These are phyloP conservation scores for Zosterops hypoxanthus DNA, from an alignment of 2,113 vertebrate genomes.

Conservation along the genomic window DNA sequence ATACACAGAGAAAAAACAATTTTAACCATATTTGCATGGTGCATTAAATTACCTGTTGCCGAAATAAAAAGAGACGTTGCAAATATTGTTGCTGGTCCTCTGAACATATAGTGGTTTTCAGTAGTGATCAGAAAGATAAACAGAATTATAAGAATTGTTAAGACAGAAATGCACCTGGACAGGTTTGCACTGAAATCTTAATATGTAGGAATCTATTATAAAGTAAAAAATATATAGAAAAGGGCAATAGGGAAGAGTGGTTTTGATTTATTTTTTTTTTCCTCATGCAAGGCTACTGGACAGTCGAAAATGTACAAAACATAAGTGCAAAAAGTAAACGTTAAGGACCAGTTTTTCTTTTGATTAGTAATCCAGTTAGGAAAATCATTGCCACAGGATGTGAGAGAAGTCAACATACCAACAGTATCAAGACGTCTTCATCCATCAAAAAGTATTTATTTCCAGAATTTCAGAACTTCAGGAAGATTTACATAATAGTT, in stretches of 20 bases:
- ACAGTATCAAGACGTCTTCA: neutral
- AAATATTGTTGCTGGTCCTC: neutral
- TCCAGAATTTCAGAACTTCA: neutral
- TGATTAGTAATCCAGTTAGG: neutral
- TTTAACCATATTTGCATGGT: neutral
- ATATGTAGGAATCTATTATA: neutral
- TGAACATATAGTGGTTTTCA: neutral
- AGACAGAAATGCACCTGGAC: neutral
- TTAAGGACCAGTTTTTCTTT: neutral
- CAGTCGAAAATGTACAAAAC: neutral
- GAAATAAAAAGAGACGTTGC: neutral
- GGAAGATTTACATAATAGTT: neutral
- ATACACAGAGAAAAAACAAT: neutral
- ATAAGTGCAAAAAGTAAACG: neutral
- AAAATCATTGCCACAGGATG: neutral
- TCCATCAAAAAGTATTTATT: neutral
- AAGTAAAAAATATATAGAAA: neutral
- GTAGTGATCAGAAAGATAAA: neutral
- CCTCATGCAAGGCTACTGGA: neutral
- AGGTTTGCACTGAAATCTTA: neutral
- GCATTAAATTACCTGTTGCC: neutral
- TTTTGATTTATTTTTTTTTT: neutral
- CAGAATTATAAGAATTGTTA: neutral
- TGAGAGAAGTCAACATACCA: neutral
- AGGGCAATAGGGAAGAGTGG: fast-evolving